Base-by-base conservation (phyloP, 2,888 invertebrate genomes). In the Pyrgus malvae region DNA sequence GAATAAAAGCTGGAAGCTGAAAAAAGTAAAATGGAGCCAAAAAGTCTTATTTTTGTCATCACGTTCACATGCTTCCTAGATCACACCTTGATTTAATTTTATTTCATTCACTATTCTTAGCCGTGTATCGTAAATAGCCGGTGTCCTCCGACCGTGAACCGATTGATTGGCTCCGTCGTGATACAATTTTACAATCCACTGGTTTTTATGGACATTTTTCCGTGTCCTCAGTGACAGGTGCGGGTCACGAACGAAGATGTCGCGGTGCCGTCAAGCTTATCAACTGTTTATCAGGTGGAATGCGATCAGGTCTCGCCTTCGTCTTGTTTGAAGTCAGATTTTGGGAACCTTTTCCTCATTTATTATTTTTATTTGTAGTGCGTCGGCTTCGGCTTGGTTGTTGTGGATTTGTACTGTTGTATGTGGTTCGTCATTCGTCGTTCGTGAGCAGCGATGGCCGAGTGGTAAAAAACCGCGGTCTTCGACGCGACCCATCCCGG, bases 211-310 rank as follows among this genome's bases (percentile, higher is more conserved):
- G 57, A 59, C 61, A 65, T 61, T 65, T 65, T 63, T 61, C 57
- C 54, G 56, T 53, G 53, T 45, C 45, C 11, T 21, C 11, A 42
- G 48, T 48, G 60, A 59, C 65, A 70, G 80, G 79, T 78, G 76
- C 67, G 64, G 75, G 78, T 78, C 80, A 80, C 77, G 78, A 74
- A 64, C 41, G 23, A 9, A 27, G 38, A 45, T 38, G 38, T 48
- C 48, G 48, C 48, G 35, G 44, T 23, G 23, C 27, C 12, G 12
- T 37, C 35, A 35, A 17, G 27, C 31, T 31, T 12, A 33, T 48
- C 42, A 29, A 29, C 27, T 29, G 40, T 12, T 31, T 45, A 33
- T 46, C 45, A 46, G 35, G 37, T 48, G 48, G 37, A 48, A 48
- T 48, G 48, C 29, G 21, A 29, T 31, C 45, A 16, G 27, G 4